Conservation (phyloP, 37 sponge, comb jelly and placozoan species). For the Cliona cf. orientalis region DNA sequence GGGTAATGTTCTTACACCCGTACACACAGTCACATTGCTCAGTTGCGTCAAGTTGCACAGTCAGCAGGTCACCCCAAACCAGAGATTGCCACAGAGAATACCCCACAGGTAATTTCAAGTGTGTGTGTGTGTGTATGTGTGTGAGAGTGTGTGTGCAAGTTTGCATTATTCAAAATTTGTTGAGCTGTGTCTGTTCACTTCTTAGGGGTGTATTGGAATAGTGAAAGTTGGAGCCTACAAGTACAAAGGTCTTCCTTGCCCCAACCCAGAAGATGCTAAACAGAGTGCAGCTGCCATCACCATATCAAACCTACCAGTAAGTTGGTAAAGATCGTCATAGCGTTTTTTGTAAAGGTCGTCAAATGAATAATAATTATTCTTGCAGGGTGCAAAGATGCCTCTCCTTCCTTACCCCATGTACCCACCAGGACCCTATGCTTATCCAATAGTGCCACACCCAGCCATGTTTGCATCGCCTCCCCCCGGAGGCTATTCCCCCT, state of each 20-base stretch:
- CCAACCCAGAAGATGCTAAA: conserved; percentile 1
- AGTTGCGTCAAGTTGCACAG: not conserved
- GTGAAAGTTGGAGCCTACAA: conserved; percentile 22
- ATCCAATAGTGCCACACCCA: not conserved
- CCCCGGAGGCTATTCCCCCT: not conserved
- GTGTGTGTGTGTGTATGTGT: too few relatives aligned
- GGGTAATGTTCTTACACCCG: too few relatives aligned
- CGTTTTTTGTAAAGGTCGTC: too few relatives aligned
- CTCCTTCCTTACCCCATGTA: not conserved
- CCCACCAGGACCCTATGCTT: not conserved
- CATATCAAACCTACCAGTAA: conserved; percentile 2
- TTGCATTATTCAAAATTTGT: too few relatives aligned
- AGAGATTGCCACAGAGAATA: too few relatives aligned
- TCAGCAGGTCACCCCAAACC: conserved; percentile 8
- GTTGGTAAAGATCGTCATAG: not conserved
- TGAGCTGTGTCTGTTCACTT: too few relatives aligned
- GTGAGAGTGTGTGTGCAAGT: too few relatives aligned
- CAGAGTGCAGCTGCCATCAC: conserved; percentile 48
- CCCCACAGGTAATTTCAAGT: not conserved
- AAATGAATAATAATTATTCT: too few relatives aligned
- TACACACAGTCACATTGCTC: not conserved
- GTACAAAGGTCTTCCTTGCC: conserved; percentile 22
- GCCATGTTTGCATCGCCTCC: too few relatives aligned
- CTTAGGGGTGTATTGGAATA: conserved; percentile 32
- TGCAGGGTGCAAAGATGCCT: too few relatives aligned